Evolutionary conservation across 2,113 vertebrate species (phyloP).

Genomic region (Saguinus midas): DNA sequence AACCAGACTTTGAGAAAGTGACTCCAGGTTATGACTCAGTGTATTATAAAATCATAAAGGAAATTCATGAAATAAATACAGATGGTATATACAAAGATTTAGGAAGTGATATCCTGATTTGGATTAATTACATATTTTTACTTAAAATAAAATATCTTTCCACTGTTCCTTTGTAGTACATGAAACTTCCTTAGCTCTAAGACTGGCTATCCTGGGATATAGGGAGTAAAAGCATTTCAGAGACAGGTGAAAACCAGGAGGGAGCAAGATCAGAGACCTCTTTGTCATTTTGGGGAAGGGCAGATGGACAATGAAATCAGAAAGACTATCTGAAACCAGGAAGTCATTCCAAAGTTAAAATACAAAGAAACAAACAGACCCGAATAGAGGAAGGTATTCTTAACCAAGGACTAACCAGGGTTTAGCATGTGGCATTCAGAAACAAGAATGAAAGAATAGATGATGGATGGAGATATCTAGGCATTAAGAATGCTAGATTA

Average conservation of each 20-base stretch:
- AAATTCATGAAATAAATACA: not conserved
- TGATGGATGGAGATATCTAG: not conserved
- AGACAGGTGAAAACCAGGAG: not conserved
- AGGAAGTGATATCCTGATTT: constrained; percentile 4
- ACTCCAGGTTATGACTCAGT: not conserved
- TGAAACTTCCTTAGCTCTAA: not conserved
- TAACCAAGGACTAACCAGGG: not conserved
- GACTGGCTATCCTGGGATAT: not conserved
- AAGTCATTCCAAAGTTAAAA: constrained; percentile 17
- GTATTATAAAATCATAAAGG: not conserved
- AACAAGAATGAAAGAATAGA: not conserved
- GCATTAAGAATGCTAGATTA: not conserved
- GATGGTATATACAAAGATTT: not conserved
- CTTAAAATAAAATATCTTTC: not conserved
- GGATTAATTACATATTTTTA: not conserved
- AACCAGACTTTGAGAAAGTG: not conserved
- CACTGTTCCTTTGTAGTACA: not conserved
- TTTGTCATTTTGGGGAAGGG: not conserved
- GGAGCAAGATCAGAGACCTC: not conserved
- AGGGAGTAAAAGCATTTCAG: not conserved
- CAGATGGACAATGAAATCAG: not conserved
- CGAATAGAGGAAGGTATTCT: not conserved
- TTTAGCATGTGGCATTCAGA: not conserved
- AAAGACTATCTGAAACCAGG: not conserved
- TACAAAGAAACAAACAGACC: not conserved